phyloP scores from a whole-genome alignment of 2,113 vertebrate species.

The Phycodurus eques region DNA sequence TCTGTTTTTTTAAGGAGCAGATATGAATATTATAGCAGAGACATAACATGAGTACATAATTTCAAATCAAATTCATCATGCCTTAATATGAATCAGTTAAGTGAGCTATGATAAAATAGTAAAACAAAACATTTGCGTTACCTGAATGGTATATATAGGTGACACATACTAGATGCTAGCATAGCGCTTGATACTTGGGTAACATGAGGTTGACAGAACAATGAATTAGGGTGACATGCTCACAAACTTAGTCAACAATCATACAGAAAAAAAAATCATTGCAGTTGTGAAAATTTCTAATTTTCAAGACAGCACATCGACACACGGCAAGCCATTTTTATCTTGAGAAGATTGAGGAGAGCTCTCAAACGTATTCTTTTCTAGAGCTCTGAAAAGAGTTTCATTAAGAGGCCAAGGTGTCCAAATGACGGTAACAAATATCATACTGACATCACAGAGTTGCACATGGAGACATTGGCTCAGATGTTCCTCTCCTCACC shows the following conservation, averaged over 20 bases:
- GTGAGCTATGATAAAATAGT: too few relatives aligned
- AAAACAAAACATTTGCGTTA: too few relatives aligned
- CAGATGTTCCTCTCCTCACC: slow-evolving; percentile 38
- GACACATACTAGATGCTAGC: neutral
- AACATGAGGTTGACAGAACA: neutral
- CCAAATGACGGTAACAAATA: slow-evolving; percentile 39
- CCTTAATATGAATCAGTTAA: too few relatives aligned
- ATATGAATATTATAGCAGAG: too few relatives aligned
- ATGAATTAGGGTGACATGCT: neutral
- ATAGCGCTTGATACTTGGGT: neutral
- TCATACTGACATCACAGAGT: slow-evolving; percentile 42
- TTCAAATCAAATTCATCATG: too few relatives aligned
- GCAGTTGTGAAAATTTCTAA: slow-evolving; percentile 25
- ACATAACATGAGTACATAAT: too few relatives aligned
- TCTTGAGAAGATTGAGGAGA: slow-evolving; percentile 31
- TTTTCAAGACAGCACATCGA: too few relatives aligned
- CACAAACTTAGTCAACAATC: neutral
- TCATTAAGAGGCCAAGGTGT: slow-evolving; percentile 31
- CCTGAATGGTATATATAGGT: too few relatives aligned
- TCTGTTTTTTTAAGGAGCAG: neutral
- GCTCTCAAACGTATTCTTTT: slow-evolving; percentile 23
- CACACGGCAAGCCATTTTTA: slow-evolving; percentile 46
- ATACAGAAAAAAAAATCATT: neutral
- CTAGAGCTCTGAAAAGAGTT: slow-evolving; percentile 47
- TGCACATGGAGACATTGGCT: slow-evolving; percentile 31